phyloP scores from a whole-genome alignment of 2,888 invertebrate species.

The Epinotia bilunana region DNA sequence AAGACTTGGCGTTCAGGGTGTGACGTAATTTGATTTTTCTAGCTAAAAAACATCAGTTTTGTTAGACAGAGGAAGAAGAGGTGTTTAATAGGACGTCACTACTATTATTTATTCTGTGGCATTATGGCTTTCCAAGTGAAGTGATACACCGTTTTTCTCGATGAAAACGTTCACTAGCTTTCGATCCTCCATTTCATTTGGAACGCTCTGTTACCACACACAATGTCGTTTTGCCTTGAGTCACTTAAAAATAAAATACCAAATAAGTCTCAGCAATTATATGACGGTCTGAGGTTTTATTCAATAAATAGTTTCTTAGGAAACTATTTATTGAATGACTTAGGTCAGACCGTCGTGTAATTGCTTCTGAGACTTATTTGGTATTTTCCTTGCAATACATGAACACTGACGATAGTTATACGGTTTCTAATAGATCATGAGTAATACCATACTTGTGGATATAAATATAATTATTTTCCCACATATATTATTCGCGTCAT shows the following conservation, averaged over 20 bases:
- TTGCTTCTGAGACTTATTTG: constrained; percentile 16
- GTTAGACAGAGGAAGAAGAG: too few species aligned
- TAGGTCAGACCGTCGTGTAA: not conserved
- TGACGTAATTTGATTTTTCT: too few species aligned
- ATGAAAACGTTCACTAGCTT: not conserved
- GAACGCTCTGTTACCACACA: not conserved
- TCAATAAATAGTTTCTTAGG: not conserved
- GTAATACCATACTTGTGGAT: constrained; percentile 20
- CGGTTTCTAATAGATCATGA: constrained; percentile 21
- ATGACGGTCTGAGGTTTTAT: not conserved
- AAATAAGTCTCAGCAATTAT: constrained; percentile 13
- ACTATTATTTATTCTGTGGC: too few species aligned
- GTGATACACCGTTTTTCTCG: not conserved
- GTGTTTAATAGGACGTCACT: too few species aligned
- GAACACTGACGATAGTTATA: not conserved
- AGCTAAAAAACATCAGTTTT: too few species aligned
- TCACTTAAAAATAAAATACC: constrained; percentile 4
- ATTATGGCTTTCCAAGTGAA: not conserved
- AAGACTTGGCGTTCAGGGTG: too few species aligned
- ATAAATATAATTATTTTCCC: constrained; percentile 27
- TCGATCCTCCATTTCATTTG: not conserved
- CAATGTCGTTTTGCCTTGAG: not conserved
- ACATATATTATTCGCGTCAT: constrained; percentile 27
- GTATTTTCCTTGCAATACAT: constrained; percentile 35
- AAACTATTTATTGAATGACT: too few species aligned